Conservation (phyloP, 1,140 invertebrate genomes). For the Drosophila tani region DNA sequence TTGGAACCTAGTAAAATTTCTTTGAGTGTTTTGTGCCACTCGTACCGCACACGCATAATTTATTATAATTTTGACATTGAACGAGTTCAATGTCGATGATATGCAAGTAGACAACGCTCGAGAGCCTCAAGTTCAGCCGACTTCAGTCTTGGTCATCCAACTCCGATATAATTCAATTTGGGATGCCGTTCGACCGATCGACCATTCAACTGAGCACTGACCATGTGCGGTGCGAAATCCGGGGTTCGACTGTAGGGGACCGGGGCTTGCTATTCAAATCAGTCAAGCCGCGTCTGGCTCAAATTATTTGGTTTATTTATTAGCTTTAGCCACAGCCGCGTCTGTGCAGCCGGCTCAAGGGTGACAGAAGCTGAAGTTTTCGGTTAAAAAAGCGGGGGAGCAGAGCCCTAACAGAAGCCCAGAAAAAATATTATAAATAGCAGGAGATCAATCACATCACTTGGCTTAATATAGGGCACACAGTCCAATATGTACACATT, state of each 20-base stretch:
- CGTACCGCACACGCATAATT: slow-evolving; percentile 66
- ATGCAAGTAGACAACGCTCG: slow-evolving; percentile 59
- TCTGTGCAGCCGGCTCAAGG: slow-evolving; percentile 65
- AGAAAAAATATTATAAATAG: not conserved
- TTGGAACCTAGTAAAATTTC: not conserved
- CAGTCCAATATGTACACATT: not conserved
- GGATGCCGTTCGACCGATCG: slow-evolving; percentile 37
- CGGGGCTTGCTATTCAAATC: slow-evolving; percentile 54
- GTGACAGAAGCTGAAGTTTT: slow-evolving; percentile 35
- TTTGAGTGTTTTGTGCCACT: slow-evolving; percentile 1
- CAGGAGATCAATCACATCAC: not conserved
- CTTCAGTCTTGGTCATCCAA: slow-evolving; percentile 32
- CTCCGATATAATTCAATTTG: slow-evolving; percentile 53
- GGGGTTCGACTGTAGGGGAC: slow-evolving; percentile 4
- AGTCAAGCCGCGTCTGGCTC: slow-evolving; percentile 28
- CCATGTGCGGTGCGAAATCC: slow-evolving; percentile 18
- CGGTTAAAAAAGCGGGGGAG: slow-evolving; percentile 19
- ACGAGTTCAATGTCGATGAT: slow-evolving; percentile 79
- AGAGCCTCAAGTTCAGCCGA: slow-evolving; percentile 36
- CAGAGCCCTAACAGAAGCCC: slow-evolving; percentile 1
- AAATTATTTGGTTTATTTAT: slow-evolving; percentile 72
- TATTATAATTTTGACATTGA: slow-evolving; percentile 82
- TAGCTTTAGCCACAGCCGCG: slow-evolving; percentile 59
- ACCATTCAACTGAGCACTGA: slow-evolving; percentile 56
- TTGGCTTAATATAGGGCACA: not conserved